Conservation (phyloP, 2,797 vertebrate genomes). For the Xenops minutus region DNA sequence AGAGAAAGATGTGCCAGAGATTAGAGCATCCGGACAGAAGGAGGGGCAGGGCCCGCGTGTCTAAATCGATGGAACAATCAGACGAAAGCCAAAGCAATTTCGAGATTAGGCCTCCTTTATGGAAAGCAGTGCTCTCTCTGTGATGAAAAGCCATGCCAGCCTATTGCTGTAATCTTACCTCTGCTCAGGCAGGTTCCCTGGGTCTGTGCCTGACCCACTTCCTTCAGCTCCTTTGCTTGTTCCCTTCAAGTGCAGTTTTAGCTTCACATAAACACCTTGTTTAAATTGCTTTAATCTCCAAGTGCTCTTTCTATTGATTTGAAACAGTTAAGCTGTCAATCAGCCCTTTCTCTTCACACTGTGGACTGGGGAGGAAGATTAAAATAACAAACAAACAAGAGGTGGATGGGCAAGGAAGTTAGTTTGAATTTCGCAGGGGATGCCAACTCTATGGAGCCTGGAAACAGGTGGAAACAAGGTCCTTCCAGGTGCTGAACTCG, state of each 20-base stretch:
- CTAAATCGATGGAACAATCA: constrained; percentile 76
- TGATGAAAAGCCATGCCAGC: constrained; percentile 64
- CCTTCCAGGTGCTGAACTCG: not conserved
- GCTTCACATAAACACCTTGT: constrained; percentile 73
- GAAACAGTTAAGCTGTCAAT: constrained; percentile 75
- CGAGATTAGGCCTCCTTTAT: constrained; percentile 67
- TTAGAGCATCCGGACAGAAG: not conserved
- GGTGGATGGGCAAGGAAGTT: not conserved
- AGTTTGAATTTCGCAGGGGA: not conserved
- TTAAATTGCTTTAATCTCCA: constrained; percentile 76
- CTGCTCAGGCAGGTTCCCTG: not conserved
- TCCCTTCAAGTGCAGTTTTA: constrained; percentile 76
- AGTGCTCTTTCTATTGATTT: constrained; percentile 71
- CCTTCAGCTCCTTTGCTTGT: constrained; percentile 57
- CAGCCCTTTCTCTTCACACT: constrained; percentile 62
- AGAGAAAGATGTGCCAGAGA: not conserved
- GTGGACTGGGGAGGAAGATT: constrained; percentile 61
- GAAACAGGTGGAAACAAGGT: not conserved
- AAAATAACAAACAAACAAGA: constrained; percentile 78
- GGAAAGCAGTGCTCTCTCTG: constrained; percentile 61
- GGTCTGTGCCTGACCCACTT: constrained; percentile 71
- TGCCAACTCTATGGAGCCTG: not conserved
- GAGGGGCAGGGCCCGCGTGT: not conserved
- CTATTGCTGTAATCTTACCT: constrained; percentile 62
- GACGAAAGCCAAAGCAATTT: constrained; percentile 70